Conservation (phyloP, 2,113 vertebrate genomes). For the Brachypodius melanocephalos region DNA sequence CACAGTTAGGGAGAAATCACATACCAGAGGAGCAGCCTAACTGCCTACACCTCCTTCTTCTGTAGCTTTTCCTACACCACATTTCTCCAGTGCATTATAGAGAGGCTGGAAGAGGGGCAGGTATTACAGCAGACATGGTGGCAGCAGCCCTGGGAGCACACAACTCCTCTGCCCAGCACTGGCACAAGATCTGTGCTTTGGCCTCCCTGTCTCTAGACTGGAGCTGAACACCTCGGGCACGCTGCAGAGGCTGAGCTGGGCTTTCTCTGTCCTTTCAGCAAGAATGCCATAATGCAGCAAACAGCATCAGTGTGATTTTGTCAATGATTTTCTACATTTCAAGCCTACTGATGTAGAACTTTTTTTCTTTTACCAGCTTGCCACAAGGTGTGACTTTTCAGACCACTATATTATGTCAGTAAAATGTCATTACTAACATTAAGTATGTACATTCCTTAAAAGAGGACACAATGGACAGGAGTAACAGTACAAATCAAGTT, state of each 20-base stretch:
- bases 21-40: neutral
- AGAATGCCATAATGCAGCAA: neutral
- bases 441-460: neutral
- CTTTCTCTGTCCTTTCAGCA: neutral
- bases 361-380: neutral
- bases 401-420: neutral
- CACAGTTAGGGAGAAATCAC: neutral
- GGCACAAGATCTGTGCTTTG: fast-evolving
- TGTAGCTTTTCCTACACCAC: neutral
- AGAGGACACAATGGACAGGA: neutral
- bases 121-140: neutral
- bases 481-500: neutral
- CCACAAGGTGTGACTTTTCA: neutral
- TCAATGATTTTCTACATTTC: neutral
- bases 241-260: neutral
- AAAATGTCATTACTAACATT: neutral
- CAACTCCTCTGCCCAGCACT: neutral
- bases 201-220: neutral
- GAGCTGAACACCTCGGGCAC: neutral
- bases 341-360: neutral
- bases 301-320: neutral
- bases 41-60: neutral
- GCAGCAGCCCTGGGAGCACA: neutral
- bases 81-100: fast-evolving
- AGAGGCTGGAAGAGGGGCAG: neutral